Conservation (phyloP, 2,797 vertebrate genomes). For the Poeciliopsis gracilis region DNA sequence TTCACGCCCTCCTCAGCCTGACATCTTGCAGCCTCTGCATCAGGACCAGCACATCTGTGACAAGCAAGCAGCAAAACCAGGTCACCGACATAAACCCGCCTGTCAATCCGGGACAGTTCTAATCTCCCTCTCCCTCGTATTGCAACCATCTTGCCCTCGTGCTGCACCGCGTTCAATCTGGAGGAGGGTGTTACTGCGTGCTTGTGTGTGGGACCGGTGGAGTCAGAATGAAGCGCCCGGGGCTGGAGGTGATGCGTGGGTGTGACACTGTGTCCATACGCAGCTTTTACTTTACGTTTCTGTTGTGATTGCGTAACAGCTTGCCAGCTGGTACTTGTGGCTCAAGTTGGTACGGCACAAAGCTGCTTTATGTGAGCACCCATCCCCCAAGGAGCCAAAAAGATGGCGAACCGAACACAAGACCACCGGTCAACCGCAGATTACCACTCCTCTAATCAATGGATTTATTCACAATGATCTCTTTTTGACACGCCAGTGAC, state of each 20-base stretch:
- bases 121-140: slow-evolving; percentile 62
- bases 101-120: slow-evolving; percentile 55
- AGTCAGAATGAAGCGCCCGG: slow-evolving; percentile 29
- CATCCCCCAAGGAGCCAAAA: slow-evolving; percentile 52
- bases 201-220: slow-evolving; percentile 23
- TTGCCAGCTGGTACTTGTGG: slow-evolving; percentile 74
- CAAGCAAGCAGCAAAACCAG: slow-evolving; percentile 61
- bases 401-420: slow-evolving; percentile 33
- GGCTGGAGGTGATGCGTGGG: slow-evolving; percentile 26
- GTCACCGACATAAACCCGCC: slow-evolving; percentile 65
- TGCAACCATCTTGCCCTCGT: slow-evolving; percentile 38
- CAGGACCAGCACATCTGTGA: slow-evolving; percentile 28
- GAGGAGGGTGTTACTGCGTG: slow-evolving; percentile 30
- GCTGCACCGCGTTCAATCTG: slow-evolving; percentile 36
- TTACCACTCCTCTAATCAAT: slow-evolving; percentile 35
- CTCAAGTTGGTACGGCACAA: slow-evolving; percentile 74
- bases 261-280: slow-evolving; percentile 33
- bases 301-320: slow-evolving; percentile 68
- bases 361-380: slow-evolving; percentile 74
- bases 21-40: slow-evolving; percentile 31
- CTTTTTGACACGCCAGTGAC: slow-evolving; percentile 9
- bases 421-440: slow-evolving; percentile 22
- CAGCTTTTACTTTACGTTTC: slow-evolving; percentile 41
- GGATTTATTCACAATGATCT: neutral
- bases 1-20: slow-evolving; percentile 14